Evolutionary conservation across 2,797 vertebrate genomes (phyloP), one percentile per base, ranked within the genome.

Genomic region (Melanotaenia parkinsoni): DNA sequence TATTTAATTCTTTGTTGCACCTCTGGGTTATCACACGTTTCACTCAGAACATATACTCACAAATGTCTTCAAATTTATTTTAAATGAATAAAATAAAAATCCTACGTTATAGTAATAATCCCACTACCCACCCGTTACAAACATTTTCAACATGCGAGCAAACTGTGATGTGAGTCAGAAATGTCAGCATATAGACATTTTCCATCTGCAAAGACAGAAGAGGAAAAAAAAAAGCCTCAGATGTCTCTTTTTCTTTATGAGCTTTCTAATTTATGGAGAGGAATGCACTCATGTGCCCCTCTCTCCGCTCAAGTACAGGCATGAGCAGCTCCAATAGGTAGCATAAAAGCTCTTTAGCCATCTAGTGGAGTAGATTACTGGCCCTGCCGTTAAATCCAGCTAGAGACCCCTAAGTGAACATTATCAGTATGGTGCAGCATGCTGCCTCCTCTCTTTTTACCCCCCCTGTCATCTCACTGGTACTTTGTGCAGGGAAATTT

Each of bases 351-450:
- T 94, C 88, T 88, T 93, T 94, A 89, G 90, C 90, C 76, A 92
- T 93, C 90, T 92, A 92, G 90, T 92, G 91, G 89, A 90, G 90
- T 90, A 93, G 88, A 93, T 93, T 94, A 92, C 89, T 86, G 89
- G 86, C 86, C 74, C 74, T 80, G 16, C 81, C 77, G 87, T 91
- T 87, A 94, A 93, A 93, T 93, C 91, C 70, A 56, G 81, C 89
- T 77, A 88, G 84, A 93, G 90, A 92, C 89, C 90, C 90, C 72
- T 79, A 86, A 89, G 90, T 87, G 88, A 92, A 72, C 83, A 81
- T 91, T 93, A 93, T 93, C 91, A 86, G 91, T 86, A 60, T 85
- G 77, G 87, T 90, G 86, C 89, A 92, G 90, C 81, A 83, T 80
- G 83, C 82, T 79, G 86, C 83, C 78, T 82, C 73, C 74, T 75